Evolutionary conservation across 2,888 invertebrate species (phyloP).

Genomic region (Maniola hyperantus): DNA sequence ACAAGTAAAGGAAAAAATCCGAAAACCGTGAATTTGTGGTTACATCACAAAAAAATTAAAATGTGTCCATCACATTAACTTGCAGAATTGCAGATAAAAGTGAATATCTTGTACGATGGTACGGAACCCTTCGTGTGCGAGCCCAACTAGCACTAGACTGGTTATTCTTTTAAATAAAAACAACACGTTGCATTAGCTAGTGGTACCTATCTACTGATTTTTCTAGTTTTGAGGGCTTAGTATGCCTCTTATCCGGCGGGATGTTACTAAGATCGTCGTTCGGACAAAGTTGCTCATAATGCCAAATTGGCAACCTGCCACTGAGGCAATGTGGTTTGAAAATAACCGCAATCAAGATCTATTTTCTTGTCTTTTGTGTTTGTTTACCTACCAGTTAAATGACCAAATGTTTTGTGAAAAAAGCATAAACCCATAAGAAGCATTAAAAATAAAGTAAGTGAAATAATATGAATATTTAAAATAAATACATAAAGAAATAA

Average conservation of each 20-base stretch:
- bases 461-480: no score
- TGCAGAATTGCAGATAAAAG: no score
- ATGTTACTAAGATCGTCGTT: constrained; percentile 25
- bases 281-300: constrained; percentile 28
- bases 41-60: no score
- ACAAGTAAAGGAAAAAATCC: no score
- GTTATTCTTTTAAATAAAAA: background rate
- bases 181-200: background rate
- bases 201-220: background rate
- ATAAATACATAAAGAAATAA: no score
- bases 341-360: constrained; percentile 24
- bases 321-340: constrained; percentile 19
- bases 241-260: constrained; percentile 26
- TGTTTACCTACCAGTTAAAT: constrained; percentile 1
- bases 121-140: no score
- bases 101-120: no score
- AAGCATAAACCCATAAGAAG: background rate
- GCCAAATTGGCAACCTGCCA: constrained; percentile 36
- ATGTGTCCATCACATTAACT: no score
- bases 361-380: background rate
- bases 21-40: no score
- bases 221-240: constrained; percentile 17
- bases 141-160: no score
- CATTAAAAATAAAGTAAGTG: background rate
- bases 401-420: background rate